Evolutionary conservation across 1,140 invertebrate species (phyloP), one percentile per base, ranked within the genome.

Genomic region (Phymorhynchus buccinoides): DNA sequence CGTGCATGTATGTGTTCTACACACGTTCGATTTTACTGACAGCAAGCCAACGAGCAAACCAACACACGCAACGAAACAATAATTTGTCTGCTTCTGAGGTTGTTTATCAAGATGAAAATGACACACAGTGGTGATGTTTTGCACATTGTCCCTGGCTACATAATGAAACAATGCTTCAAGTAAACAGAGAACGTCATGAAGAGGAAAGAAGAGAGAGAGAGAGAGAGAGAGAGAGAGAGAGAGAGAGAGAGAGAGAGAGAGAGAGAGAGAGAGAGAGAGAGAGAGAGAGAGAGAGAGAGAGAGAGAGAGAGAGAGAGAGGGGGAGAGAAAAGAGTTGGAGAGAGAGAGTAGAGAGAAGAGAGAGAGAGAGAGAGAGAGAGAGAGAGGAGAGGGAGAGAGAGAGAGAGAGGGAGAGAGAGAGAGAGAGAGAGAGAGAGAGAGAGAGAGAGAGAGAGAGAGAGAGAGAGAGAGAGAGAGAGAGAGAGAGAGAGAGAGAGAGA

Each of bases 371-470:
- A 73, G 27, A 73, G 12, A 73, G 35, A 35, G 39, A 77, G 35
- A 77, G n/a, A n/a, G n/a, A n/a, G n/a, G n/a, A n/a, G 73, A 37
- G 39, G 39, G 39, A 77, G 39, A 77, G 39, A 77, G 39, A 77
- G 39, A 77, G 73, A 37, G 73, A 77, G 39, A 37, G 39, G 18
- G 73, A 42, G 73, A 77, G 73, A 77, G 39, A 77, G 35, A 77
- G 35, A 42, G 73, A 66, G 35, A 77, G 7, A 77, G 35, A 77
- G 73, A 77, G 35, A 77, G 39, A 39, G 35, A 77, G 14, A 42
- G 39, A 77, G 35, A 37, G 14, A 42, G 35, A 77, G 73, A 37
- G 35, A 77, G 39, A 42, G 9, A 37, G 12, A 77, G 30, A 77
- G 35, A 77, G 73, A 77, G 62, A 66, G 18, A 9, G 62, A 66